Evolutionary conservation across 1,140 invertebrate species (phyloP).

Genomic region (Matsumurasca onukii): DNA sequence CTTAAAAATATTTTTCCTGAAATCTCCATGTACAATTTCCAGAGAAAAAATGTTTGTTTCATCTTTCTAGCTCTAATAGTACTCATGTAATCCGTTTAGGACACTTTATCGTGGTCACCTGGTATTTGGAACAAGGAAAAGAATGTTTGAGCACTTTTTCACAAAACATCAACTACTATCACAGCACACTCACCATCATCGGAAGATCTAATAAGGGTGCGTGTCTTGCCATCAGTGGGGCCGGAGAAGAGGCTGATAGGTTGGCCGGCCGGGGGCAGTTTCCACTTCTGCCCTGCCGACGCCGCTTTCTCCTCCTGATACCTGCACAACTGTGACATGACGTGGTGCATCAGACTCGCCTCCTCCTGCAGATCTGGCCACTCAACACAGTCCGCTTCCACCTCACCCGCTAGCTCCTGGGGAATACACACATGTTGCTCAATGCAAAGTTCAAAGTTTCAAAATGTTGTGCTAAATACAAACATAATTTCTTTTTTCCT

Average conservation of each 20-base stretch:
- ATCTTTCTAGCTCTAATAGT: no score
- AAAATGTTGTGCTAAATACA: neutral
- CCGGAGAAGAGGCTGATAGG: slow-evolving; percentile 64
- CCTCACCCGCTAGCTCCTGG: slow-evolving; percentile 66
- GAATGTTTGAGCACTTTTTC: no score
- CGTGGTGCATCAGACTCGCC: slow-evolving; percentile 64
- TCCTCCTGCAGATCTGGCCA: slow-evolving; percentile 60
- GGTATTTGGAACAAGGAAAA: no score
- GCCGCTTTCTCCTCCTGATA: slow-evolving; percentile 58
- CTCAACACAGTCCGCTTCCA: slow-evolving; percentile 61
- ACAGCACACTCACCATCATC: no score
- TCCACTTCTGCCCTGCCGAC: slow-evolving; percentile 65
- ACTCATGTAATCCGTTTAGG: no score
- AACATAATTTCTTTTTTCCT: no score
- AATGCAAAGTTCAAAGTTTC: neutral
- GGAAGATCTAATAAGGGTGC: slow-evolving; percentile 59
- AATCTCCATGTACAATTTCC: no score
- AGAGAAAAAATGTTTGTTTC: no score
- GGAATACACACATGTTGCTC: slow-evolving; percentile 22
- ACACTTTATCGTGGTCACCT: no score
- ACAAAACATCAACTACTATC: no score
- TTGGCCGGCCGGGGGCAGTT: slow-evolving; percentile 65
- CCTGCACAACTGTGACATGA: slow-evolving; percentile 59
- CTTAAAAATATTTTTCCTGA: no score
- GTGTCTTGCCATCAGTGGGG: slow-evolving; percentile 51